phyloP scores from a whole-genome alignment of 2,888 invertebrate species.

The Piscicola geometra region DNA sequence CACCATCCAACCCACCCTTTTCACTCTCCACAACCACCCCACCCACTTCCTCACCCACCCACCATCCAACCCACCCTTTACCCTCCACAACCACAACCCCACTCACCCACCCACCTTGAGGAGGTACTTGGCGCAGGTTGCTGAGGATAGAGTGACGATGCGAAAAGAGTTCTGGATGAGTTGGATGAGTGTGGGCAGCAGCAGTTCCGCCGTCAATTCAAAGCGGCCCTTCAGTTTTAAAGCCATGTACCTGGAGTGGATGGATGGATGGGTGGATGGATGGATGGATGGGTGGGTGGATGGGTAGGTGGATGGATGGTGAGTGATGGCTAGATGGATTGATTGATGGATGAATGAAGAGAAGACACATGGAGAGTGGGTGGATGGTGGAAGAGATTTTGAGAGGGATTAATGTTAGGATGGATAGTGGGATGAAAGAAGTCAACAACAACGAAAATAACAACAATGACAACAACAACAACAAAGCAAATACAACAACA shows the following conservation, averaged over 20 bases:
- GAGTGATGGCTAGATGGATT: neutral
- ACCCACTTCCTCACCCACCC: no score
- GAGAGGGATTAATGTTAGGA: neutral
- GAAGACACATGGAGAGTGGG: no score
- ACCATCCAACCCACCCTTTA: no score
- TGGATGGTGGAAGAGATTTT: neutral
- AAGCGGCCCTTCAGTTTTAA: constrained; percentile 38
- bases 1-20: no score
- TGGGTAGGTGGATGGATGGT: neutral
- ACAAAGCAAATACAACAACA: no score
- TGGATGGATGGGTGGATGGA: neutral
- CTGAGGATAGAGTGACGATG: neutral
- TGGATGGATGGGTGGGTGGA: neutral
- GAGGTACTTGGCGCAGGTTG: neutral
- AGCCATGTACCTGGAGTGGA: neutral
- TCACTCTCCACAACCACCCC: no score
- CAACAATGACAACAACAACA: no score
- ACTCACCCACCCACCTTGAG: neutral
- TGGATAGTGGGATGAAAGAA: neutral
- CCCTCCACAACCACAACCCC: no score
- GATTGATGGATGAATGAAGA: neutral
- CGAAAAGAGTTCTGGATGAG: constrained; percentile 46
- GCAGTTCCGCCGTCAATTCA: constrained; percentile 50
- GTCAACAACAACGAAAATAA: neutral
- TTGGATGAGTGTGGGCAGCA: constrained; percentile 57